Evolutionary conservation across 2,113 vertebrate species (phyloP), one percentile per base, ranked within the genome.

Genomic region (Typhlomys cinereus): DNA sequence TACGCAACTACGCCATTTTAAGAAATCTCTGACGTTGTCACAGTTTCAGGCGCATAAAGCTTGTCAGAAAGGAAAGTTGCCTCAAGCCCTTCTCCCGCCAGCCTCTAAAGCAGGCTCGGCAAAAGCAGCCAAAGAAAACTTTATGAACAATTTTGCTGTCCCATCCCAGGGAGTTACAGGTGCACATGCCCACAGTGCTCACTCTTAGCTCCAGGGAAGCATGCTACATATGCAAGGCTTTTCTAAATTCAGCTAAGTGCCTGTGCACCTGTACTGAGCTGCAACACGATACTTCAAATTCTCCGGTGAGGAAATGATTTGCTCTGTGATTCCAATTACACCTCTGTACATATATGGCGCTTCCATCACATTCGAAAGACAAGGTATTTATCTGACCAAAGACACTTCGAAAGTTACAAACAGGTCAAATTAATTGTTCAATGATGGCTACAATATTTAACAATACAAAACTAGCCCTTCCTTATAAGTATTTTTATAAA

Each of bases 251-350:
- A 80, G 74, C 85, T 86, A 91, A 94, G 86, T 64, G 81, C 83
- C 73, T 71, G 71, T 39, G 81, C 59, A 91, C 86, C 88, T 94
- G 89, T 81, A 96, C 31, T 95, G 89, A 94, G 93, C 61, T 96
- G 83, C 89, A 94, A 75, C 66, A 83, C 57, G 94, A 92, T 44
- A 87, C 48, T 96, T 96, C 95, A 95, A 94, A 95, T 90, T 94
- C 95, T 52, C 89, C 92, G 92, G 70, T 84, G 91, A 97, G 70
- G 91, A 79, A 90, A 95, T 90, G 86, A 80, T 85, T 76, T 96
- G 71, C 94, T 81, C 93, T 86, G 75, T 84, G 89, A 92, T 91
- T 89, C 89, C 80, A 96, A 95, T 95, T 96, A 94, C 93, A 94
- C 93, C 76, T 84, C 59, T 71, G 59, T 83, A 69, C 80, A 96